These are phyloP conservation scores for Eupeodes luniger DNA, from an alignment of 2,888 invertebrate species.

Conservation along the genomic window DNA sequence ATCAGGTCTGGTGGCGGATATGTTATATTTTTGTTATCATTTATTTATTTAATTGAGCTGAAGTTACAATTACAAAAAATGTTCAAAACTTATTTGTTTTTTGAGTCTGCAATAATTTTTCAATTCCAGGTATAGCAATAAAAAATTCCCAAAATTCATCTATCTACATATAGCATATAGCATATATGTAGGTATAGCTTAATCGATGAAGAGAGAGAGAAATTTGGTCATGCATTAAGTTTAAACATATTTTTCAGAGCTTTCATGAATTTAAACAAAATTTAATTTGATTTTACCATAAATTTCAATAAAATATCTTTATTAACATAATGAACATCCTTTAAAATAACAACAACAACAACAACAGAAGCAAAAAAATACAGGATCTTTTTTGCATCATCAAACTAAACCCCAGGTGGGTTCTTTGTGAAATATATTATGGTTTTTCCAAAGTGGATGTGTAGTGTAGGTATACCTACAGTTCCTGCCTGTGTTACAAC, in stretches of 20 bases:
- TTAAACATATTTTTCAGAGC: slow-evolving; percentile 12
- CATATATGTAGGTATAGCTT: background rate
- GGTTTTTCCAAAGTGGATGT: background rate
- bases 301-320: background rate
- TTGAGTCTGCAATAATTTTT: background rate
- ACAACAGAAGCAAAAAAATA: no score
- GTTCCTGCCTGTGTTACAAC: no score
- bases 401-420: background rate
- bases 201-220: background rate
- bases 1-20: slow-evolving; percentile 31
- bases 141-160: background rate
- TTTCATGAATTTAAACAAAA: background rate
- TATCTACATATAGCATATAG: no score
- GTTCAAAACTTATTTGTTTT: background rate
- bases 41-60: slow-evolving; percentile 25
- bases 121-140: slow-evolving; percentile 1
- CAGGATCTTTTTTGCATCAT: background rate
- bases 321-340: background rate
- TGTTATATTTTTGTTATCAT: slow-evolving; percentile 21
- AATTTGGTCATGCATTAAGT: slow-evolving; percentile 69
- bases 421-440: background rate
- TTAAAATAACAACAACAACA: background rate
- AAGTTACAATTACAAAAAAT: slow-evolving; percentile 35
- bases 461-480: no score
- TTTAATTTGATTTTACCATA: background rate